Evolutionary conservation across 2,888 invertebrate species (phyloP).

Genomic region (Meiosimyza platycephala): DNA sequence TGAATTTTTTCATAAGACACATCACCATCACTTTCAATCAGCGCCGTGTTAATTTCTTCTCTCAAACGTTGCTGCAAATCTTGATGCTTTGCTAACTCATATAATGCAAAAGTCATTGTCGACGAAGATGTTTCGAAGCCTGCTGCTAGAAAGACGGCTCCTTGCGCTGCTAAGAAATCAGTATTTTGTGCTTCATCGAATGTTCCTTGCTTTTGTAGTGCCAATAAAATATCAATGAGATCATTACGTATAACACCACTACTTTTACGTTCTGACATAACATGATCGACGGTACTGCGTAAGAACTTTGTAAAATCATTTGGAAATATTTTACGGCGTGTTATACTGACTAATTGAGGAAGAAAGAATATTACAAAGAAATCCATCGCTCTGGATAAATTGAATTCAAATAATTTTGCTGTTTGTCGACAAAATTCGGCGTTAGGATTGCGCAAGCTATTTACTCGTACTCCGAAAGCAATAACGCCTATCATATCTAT

Average conservation of each 20-base stretch:
- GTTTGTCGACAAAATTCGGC: constrained; percentile 59
- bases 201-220: constrained; percentile 60
- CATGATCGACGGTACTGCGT: constrained; percentile 61
- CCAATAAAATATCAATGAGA: constrained; percentile 69
- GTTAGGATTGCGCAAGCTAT: constrained; percentile 59
- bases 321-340: constrained; percentile 58
- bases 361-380: constrained; percentile 59
- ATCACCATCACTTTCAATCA: constrained; percentile 59
- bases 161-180: constrained; percentile 63
- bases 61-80: constrained; percentile 65
- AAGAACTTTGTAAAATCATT: constrained; percentile 61
- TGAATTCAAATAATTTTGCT: constrained; percentile 51
- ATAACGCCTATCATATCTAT: constrained; percentile 63
- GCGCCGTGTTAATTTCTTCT: constrained; percentile 64
- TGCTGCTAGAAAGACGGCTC: constrained; percentile 62
- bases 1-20: constrained; percentile 66
- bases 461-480: constrained; percentile 62
- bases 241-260: constrained; percentile 66
- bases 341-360: constrained; percentile 55
- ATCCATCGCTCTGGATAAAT: constrained; percentile 52
- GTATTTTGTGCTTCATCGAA: constrained; percentile 47
- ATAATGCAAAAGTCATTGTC: constrained; percentile 66
- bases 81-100: constrained; percentile 65
- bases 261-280: constrained; percentile 65
- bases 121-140: constrained; percentile 66